Percentiles rank a stretch among this genome's conserved stretches.
Conservation (phyloP, 2,113 vertebrate genomes). For the Laticauda laticaudata region DNA sequence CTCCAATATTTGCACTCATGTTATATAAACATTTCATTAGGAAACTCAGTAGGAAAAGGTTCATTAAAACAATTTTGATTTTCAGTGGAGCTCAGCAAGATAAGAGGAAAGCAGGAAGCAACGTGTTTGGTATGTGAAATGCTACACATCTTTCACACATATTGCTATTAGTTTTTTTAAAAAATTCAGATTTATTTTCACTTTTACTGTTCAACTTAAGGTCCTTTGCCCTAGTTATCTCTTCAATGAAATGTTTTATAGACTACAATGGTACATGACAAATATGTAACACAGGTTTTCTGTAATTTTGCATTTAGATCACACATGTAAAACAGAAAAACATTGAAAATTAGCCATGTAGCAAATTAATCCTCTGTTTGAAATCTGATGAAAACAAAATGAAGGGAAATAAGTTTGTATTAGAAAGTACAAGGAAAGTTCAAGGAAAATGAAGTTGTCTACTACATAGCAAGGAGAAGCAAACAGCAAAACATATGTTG, state of each 20-base stretch:
- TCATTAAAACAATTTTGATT: constrained; percentile 35
- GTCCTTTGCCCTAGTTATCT: not conserved
- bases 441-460: not conserved
- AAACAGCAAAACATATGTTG: not conserved
- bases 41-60: constrained; percentile 6
- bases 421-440: not conserved
- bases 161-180: not conserved
- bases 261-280: not conserved
- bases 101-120: constrained; percentile 32
- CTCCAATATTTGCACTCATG: constrained; percentile 38
- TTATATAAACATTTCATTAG: constrained; percentile 64
- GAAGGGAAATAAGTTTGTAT: not conserved
- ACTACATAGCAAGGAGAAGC: not conserved
- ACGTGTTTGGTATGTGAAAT: not conserved
- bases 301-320: not conserved
- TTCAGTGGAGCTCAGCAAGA: constrained; percentile 20
- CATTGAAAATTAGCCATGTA: not conserved
- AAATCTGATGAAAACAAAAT: not conserved
- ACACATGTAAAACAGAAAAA: not conserved
- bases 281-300: not conserved
- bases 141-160: not conserved
- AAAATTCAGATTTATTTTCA: not conserved
- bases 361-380: not conserved
- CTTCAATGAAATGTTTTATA: not conserved
- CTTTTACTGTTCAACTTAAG: constrained; percentile 2